Conservation (phyloP, 2,797 vertebrate species). For the Gadopsis marmoratus region DNA sequence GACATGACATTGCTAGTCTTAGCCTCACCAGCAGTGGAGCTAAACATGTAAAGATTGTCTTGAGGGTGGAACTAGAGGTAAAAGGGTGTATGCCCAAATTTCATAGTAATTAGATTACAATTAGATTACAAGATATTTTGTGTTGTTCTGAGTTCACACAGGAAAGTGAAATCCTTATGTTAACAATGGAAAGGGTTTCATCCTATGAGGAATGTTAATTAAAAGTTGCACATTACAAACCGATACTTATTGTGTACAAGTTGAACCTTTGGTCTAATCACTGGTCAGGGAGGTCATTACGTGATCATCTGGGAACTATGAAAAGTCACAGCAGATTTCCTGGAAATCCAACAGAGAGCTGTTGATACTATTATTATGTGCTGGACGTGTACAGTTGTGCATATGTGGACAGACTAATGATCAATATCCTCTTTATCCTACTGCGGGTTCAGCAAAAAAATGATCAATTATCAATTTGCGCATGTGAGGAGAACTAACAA, state of each 20-base stretch:
- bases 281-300: background rate
- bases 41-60: conserved; percentile 2
- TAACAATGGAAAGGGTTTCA: background rate
- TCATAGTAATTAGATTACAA: background rate
- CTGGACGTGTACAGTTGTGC: background rate
- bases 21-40: background rate
- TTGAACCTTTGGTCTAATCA: background rate
- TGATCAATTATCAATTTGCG: conserved; percentile 7
- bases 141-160: background rate
- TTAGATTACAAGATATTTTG: conserved; percentile 7
- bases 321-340: background rate
- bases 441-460: background rate
- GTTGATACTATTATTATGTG: background rate
- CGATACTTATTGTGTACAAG: conserved; percentile 11
- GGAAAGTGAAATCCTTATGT: background rate
- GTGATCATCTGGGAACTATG: background rate
- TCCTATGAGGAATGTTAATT: background rate
- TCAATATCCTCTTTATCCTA: background rate
- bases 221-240: background rate
- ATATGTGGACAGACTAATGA: background rate
- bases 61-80: background rate
- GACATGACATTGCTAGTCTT: background rate
- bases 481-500: background rate
- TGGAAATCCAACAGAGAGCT: background rate
- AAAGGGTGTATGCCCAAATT: background rate